These are phyloP conservation scores for Somateria mollissima DNA, from an alignment of 2,797 vertebrate genomes.

Conservation along the genomic window DNA sequence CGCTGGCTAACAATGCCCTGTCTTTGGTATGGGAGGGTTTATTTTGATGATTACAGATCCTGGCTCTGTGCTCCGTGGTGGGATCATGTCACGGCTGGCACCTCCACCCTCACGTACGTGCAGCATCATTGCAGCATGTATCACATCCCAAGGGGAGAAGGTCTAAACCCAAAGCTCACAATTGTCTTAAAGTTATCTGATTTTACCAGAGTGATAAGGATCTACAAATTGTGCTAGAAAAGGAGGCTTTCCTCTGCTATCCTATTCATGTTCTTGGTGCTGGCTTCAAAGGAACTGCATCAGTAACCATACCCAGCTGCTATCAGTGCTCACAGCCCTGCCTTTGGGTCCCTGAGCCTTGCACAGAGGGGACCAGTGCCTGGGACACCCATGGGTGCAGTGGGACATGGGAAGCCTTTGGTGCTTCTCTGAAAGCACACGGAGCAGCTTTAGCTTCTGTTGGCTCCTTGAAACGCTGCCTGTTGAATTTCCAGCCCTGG, in stretches of 20 bases:
- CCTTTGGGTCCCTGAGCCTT: not conserved
- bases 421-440: not conserved
- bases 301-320: not conserved
- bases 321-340: not conserved
- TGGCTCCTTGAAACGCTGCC: not conserved
- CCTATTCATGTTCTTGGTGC: not conserved
- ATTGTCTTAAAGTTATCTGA: slow-evolving; percentile 45
- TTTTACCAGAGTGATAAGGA: not conserved
- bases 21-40: not conserved
- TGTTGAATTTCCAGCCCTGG: not conserved
- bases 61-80: not conserved
- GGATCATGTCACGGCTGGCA: not conserved
- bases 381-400: too few relatives aligned
- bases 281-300: not conserved
- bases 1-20: not conserved
- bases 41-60: not conserved
- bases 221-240: slow-evolving; percentile 25
- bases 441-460: not conserved
- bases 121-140: not conserved
- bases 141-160: not conserved
- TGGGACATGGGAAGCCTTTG: not conserved
- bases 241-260: not conserved
- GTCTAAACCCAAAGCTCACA: slow-evolving; percentile 36
- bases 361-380: not conserved
- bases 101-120: not conserved